A percentile compares a stretch with the other conserved stretches of the same genome.
Evolutionary conservation across 1,140 invertebrate species (phyloP).

Genomic region (Ladona fulva): DNA sequence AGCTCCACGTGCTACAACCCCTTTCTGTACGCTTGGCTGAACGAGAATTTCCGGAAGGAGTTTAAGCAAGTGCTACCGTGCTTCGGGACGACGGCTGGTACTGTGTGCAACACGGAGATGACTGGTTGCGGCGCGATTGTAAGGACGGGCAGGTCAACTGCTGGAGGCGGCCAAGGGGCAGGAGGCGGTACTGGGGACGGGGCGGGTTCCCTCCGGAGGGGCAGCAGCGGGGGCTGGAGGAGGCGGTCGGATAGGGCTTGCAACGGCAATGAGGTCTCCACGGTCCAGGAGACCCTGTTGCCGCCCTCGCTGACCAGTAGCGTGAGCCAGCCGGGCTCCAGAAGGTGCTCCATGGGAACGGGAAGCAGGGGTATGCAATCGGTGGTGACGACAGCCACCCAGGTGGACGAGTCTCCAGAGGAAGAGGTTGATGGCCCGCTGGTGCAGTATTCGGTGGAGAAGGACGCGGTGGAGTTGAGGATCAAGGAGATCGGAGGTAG

Average conservation of each 20-base stretch:
- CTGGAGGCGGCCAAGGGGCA: neutral
- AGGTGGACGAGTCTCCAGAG: neutral
- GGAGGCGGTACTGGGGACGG: neutral
- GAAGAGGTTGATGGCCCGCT: neutral
- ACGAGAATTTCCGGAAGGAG: constrained; percentile 96
- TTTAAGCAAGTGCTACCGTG: constrained; percentile 67
- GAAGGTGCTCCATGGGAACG: neutral
- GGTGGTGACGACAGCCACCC: neutral
- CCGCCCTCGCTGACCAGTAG: neutral
- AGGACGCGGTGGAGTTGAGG: neutral
- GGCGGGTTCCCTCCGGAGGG: neutral
- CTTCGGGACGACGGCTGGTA: neutral
- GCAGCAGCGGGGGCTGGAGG: neutral
- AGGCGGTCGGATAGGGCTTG: neutral
- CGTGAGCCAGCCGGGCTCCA: neutral
- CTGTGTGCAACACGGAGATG: neutral
- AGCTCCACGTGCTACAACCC: constrained; percentile 93
- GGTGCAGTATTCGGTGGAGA: neutral
- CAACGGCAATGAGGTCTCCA: neutral
- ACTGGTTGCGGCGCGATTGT: neutral
- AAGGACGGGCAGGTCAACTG: neutral
- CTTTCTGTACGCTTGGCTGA: constrained; percentile 95
- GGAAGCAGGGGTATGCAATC: neutral
- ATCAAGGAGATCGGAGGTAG: neutral
- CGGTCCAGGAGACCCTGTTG: neutral